phyloP scores from a whole-genome alignment of 1,140 invertebrate genomes.

The Eupeodes corollae region DNA sequence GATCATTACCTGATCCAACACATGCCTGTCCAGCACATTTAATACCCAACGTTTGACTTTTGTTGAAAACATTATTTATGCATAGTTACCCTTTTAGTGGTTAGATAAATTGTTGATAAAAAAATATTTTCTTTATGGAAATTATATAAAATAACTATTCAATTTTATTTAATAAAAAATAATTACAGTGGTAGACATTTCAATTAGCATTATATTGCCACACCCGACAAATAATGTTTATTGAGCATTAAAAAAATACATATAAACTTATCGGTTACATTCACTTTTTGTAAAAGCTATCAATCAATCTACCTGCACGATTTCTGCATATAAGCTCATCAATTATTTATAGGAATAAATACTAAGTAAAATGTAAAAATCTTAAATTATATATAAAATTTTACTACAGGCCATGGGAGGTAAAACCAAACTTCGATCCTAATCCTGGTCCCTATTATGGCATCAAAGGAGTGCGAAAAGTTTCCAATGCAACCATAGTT shows the following conservation, averaged over 20 bases:
- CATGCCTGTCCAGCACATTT: too few relatives aligned
- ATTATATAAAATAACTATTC: too few relatives aligned
- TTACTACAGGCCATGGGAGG: slow-evolving; percentile 32
- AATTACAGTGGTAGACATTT: background rate
- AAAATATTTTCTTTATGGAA: too few relatives aligned
- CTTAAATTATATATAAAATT: slow-evolving; percentile 2
- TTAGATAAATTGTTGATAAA: too few relatives aligned
- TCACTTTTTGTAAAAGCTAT: background rate
- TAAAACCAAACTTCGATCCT: slow-evolving; percentile 24
- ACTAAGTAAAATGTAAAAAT: background rate
- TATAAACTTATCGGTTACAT: too few relatives aligned
- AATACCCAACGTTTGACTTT: too few relatives aligned
- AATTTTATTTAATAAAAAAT: too few relatives aligned
- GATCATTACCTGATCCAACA: too few relatives aligned
- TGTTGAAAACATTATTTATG: too few relatives aligned
- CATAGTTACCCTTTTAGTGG: too few relatives aligned
- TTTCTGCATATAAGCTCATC: slow-evolving; percentile 1
- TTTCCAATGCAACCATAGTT: slow-evolving; percentile 46
- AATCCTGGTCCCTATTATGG: slow-evolving; percentile 45
- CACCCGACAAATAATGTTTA: background rate
- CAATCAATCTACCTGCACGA: background rate
- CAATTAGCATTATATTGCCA: background rate
- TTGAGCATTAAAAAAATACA: background rate
- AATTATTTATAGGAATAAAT: background rate
- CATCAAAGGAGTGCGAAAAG: slow-evolving; percentile 42